Base-by-base conservation (phyloP, 1,140 invertebrate species). In the Dendroctonus ponderosae region DNA sequence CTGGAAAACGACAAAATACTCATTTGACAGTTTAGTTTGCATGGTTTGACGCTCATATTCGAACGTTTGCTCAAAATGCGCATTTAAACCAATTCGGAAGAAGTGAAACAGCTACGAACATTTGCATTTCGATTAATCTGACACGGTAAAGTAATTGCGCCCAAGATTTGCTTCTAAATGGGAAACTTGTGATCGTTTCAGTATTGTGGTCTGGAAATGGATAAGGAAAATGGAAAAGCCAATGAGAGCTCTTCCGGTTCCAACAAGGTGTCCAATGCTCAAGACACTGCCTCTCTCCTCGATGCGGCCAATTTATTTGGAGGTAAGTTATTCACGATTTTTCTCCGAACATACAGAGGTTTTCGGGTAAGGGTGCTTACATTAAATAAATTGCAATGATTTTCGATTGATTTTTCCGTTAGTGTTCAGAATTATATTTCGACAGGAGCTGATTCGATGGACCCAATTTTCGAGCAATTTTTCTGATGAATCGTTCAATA, bases 271-370 rank as follows among this genome's bases (percentile, higher is more conserved):
- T 76, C 77, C 50, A 77, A 73, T 61, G 69, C 71, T 57, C 66
- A 74, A 54, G 78, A 83, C 74, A 79, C 84, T 62, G 82, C 85
- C 62, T 79, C 81, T 41, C 74, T 87, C 44, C 80, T 88, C 74
- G 86, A 88, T 78, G 85, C 86, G 57, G 85, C 86, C 54, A 86
- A 84, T 64, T 80, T 88, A 54, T 87, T 88, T 71, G 85, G 85
- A 76, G 82, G 82, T 86, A 73, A 80, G 79, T 67, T 62, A 26
- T 26, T 50, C 39, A 7, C 11, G 14, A 57, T 40, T 59, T 14
- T 51, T 37, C 1, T 26, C 1, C 26, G 3, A 26, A 26, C 26
- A 26, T 26, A 26, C 26, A 26, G 26, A 3, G 26, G 26, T 2
- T 26, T 26, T 26, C 26, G 1, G 3, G 26, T 26, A 26, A 26